Evolutionary conservation across 2,113 vertebrate genomes (phyloP).

Genomic region (Austrofundulus limnaeus): DNA sequence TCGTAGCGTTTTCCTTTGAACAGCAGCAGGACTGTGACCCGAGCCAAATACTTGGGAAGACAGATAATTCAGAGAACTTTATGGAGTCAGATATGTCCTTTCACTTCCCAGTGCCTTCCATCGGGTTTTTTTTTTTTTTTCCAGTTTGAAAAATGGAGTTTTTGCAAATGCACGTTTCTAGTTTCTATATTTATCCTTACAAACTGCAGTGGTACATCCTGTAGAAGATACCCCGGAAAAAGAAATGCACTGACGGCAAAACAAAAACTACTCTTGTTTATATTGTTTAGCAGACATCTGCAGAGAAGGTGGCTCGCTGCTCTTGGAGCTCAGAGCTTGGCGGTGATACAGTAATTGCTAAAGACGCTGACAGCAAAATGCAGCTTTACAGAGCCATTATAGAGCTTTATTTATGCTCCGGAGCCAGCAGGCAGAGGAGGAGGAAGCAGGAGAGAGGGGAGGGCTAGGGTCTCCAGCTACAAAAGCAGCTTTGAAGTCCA

Average conservation of each 20-base stretch:
- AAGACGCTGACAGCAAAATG: constrained; percentile 79
- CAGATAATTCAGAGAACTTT: constrained; percentile 69
- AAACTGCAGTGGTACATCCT: constrained; percentile 5
- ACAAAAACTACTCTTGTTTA: constrained; percentile 51
- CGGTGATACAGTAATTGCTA: constrained; percentile 75
- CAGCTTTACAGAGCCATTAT: constrained; percentile 79
- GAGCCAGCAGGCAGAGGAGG: constrained; percentile 57
- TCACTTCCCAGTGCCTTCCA: constrained; percentile 34
- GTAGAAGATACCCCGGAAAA: constrained; percentile 4
- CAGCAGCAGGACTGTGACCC: constrained; percentile 49
- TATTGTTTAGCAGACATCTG: constrained; percentile 68
- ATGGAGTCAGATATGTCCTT: constrained; percentile 73
- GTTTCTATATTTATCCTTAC: constrained; percentile 16
- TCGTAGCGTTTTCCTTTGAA: constrained; percentile 61
- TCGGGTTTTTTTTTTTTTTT: background rate
- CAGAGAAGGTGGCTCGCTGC: constrained; percentile 60
- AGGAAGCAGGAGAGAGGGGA: constrained; percentile 59
- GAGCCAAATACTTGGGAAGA: constrained; percentile 73
- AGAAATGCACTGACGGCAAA: constrained; percentile 43
- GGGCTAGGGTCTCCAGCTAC: constrained; percentile 67
- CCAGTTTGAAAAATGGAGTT: constrained; percentile 1
- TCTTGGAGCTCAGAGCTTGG: constrained; percentile 62
- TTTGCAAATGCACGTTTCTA: constrained; percentile 18
- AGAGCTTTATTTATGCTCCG: constrained; percentile 79
- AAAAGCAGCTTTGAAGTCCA: constrained; percentile 76